Evolutionary conservation across 2,113 vertebrate species (phyloP), one percentile per base, ranked within the genome.

Genomic region (Pterocles burchelli): DNA sequence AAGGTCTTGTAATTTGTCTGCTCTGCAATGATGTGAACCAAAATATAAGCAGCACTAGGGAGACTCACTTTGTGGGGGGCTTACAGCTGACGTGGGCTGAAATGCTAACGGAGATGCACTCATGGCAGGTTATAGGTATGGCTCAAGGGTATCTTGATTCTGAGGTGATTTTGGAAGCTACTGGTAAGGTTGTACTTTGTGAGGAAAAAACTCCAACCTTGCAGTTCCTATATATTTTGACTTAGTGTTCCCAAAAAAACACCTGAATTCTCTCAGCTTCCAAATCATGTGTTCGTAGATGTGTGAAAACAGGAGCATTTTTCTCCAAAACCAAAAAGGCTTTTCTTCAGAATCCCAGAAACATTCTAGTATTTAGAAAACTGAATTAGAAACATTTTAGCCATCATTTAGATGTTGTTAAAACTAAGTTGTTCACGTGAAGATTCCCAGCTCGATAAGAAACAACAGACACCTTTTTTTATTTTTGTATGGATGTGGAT

Each of bases 271-370:
- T 62, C 17, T 26, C 19, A 49, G 17, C 41, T 65, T 85, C 25
- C 11, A 43, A 85, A 52, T 45, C 8, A 28, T 28, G 7, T 31
- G 0, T 26, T 38, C 41, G 11, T 54, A 7, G 17, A 7, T 38
- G 5, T 1, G 1, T 31, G 28, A 72, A 66, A 67, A 48, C 6
- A 1, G 13, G 14, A 18, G 0, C 2, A 33, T 67, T 81, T 87
- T 87, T 25, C 38, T 76, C 45, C 28, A n/a, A 24, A 41, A 58
- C 7, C 0, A 0, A 57, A 17, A n/a, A 14, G 28, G 0, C 4
- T 73, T 70, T 81, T 74, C 59, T 66, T 74, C n/a, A 78, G 36
- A 63, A 59, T 68, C 13, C 1, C 4, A 59, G 28, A 55, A 68
- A 59, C 4, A 34, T 45, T 67, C 16, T 41, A 58, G 19, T 38